Evolutionary conservation across 2,113 vertebrate genomes (phyloP), one percentile per base, ranked within the genome.

Genomic region (Oreotrochilus melanogaster): DNA sequence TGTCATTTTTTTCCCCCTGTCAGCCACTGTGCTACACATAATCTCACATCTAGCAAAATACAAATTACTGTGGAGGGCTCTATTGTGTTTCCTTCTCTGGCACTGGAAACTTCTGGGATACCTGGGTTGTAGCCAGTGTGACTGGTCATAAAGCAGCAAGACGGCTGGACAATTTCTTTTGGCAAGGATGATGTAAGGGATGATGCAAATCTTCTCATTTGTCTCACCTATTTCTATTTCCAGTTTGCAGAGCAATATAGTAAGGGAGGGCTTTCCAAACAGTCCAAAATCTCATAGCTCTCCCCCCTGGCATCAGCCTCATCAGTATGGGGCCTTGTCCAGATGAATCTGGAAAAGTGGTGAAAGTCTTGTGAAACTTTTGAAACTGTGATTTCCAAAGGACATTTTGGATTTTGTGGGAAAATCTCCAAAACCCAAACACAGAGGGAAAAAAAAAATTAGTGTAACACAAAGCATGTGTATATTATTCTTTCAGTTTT

Each of bases 41-140:
- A 79, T 73, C 56, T 76, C 54, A 91, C 6, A 70, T 76, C 50
- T 62, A 84, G 14, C 21, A 84, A 92, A 89, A 76, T 54, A 73
- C 12, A 42, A 25, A 66, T 87, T 67, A 66, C 73, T 71, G 31
- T 28, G 61, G 60, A 60, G 0, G 28, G 14, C 13, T 85, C 35
- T 13, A 2, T 18, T 48, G 67, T 53, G 8, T 9, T 70, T 88
- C 80, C n/a, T 45, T 70, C 12, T 60, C 30, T 85, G 78, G 43
- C 43, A 24, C 1, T 21, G 12, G 66, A 30, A 73, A 56, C 16
- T 75, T 78, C 12, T 69, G 53, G 65, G 28, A 25, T 60, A 4
- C 15, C 9, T 17, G 58, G 35, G 51, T 17, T 57, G 53, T 10
- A 67, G 24, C 8, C 53, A 39, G 9, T 11, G 5, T 35, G 18